Conservation (phyloP, 1,140 invertebrate species). For the Hetaerina americana region DNA sequence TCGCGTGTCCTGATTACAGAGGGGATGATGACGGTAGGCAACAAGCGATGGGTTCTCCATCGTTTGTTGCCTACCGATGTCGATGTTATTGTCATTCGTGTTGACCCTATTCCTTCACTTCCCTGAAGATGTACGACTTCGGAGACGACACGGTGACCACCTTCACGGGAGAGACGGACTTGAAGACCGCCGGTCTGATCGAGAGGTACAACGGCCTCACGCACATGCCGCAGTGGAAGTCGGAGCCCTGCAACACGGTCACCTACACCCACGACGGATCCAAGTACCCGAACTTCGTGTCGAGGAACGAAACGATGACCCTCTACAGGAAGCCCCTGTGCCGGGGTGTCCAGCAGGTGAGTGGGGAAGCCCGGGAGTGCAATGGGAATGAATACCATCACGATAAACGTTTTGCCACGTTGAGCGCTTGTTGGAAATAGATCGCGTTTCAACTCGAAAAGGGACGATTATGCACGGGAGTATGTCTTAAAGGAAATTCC, state of each 20-base stretch:
- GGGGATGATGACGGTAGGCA: too few relatives aligned
- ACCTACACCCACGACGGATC: conserved; percentile 70
- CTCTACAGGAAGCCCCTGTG: conserved; percentile 77
- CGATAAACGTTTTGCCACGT: too few relatives aligned
- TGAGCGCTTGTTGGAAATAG: too few relatives aligned
- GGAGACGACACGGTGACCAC: conserved; percentile 63
- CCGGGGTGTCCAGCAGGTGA: conserved; percentile 54
- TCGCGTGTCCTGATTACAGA: too few relatives aligned
- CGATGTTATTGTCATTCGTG: too few relatives aligned
- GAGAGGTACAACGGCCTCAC: conserved; percentile 59
- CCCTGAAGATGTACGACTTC: conserved; percentile 71
- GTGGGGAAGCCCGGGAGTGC: conserved; percentile 16
- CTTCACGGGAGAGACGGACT: conserved; percentile 54
- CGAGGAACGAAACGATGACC: conserved; percentile 48
- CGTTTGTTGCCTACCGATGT: too few relatives aligned
- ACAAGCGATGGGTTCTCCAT: too few relatives aligned
- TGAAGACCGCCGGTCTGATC: conserved; percentile 48
- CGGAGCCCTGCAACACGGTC: conserved; percentile 57
- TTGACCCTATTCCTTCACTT: conserved; percentile 3
- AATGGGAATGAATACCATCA: not conserved
- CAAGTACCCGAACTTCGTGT: conserved; percentile 59
- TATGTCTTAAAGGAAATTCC: too few relatives aligned
- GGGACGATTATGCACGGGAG: too few relatives aligned
- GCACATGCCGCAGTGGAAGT: conserved; percentile 61
- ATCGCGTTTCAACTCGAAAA: too few relatives aligned